Conservation (phyloP, 1,140 invertebrate species). For the Drosophila parvula region DNA sequence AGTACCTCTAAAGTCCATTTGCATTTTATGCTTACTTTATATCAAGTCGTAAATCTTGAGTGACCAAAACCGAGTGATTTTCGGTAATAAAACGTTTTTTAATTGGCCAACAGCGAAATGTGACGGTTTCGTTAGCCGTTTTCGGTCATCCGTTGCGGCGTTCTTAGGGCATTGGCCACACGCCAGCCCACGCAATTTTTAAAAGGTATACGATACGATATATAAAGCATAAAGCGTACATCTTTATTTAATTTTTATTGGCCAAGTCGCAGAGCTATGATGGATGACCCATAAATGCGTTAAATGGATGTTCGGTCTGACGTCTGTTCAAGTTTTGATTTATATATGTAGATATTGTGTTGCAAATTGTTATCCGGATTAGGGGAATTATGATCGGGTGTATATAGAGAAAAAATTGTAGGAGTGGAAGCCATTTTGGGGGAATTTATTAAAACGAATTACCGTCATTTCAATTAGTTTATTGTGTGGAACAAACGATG, state of each 20-base stretch:
- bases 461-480: slow-evolving; percentile 8
- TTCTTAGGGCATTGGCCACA: slow-evolving; percentile 60
- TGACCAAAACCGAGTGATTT: slow-evolving; percentile 18
- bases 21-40: slow-evolving; percentile 18
- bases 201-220: slow-evolving; percentile 5
- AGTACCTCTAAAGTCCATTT: slow-evolving; percentile 36
- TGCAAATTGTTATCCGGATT: slow-evolving; percentile 5
- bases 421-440: slow-evolving; percentile 9
- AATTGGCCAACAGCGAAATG: slow-evolving; percentile 28
- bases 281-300: slow-evolving; percentile 39
- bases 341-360: slow-evolving; percentile 13
- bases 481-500: not conserved
- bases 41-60: slow-evolving; percentile 24
- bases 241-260: slow-evolving; percentile 25
- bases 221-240: slow-evolving; percentile 14
- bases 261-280: slow-evolving; percentile 7
- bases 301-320: slow-evolving; percentile 25
- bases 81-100: slow-evolving; percentile 49
- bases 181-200: slow-evolving; percentile 59
- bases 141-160: slow-evolving; percentile 19
- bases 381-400: not conserved
- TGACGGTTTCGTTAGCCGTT: slow-evolving; percentile 30
- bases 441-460: slow-evolving; percentile 8
- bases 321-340: slow-evolving; percentile 19
- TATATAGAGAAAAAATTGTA: not conserved